Evolutionary conservation across 2,888 invertebrate species (phyloP), one percentile per base, ranked within the genome.

Genomic region (Saturnia pavonia): DNA sequence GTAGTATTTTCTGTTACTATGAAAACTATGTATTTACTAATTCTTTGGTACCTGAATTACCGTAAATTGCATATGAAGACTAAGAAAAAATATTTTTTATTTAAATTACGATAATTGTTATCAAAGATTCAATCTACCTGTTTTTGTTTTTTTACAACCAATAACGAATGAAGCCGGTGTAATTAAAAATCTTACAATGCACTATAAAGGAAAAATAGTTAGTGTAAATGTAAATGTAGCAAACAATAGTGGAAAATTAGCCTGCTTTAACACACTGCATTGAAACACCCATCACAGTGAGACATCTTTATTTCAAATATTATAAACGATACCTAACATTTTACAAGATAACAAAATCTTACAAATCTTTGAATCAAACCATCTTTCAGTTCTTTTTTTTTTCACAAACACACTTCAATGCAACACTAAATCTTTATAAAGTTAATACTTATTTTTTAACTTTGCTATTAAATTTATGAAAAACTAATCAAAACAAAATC

Each of bases 261-360:
- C 16, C 19, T 3, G 48, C 7, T 7, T 48, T n/a, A n/a, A n/a
- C n/a, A n/a, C n/a, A n/a, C 27, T 3, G 27, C 57, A 84, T 79
- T 84, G 81, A 89, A 89, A 89, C 84, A 88, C 77, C 78, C 70
- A 82, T 86, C 76, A 82, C 84, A 82, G 84, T 87, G 88, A 83
- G 85, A 85, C 90, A 90, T 87, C 87, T 91, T 90, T 90, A 91
- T 90, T 91, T 88, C 85, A 90, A 89, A 87, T 86, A 86, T 83
- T 87, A 25, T 84, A 86, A 81, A 84, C 72, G 83, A 87, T 87
- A 88, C 86, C 86, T 75, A 82, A 83, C 88, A 88, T 88, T n/a
- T 85, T 87, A 90, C 88, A 90, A 80, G 77, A 84, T 87, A 89
- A 89, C 86, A 88, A 89, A 85, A 87, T 82, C 45, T 68, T 71